phyloP scores from a whole-genome alignment of 2,113 vertebrate genomes.

The Ia io region DNA sequence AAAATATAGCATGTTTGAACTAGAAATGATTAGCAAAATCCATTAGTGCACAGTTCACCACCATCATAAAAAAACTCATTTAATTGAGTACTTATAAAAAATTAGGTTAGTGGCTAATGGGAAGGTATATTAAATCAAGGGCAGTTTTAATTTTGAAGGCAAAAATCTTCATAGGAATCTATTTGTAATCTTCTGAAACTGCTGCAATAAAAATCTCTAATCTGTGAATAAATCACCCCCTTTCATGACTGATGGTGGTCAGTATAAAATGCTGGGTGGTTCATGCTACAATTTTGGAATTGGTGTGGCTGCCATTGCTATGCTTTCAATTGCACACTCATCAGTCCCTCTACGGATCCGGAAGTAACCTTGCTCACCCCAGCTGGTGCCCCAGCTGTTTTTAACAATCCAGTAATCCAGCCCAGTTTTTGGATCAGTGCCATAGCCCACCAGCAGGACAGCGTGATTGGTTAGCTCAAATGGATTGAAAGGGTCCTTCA shows the following conservation, averaged over 20 bases:
- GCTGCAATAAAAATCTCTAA: background rate
- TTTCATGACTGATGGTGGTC: background rate
- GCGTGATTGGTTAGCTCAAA: conserved; percentile 97
- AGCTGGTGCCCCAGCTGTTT: conserved; percentile 93
- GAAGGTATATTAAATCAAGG: background rate
- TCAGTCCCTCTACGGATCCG: conserved; percentile 92
- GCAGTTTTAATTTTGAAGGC: conserved; percentile 39
- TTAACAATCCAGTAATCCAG: conserved; percentile 96
- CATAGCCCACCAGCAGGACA: conserved; percentile 94
- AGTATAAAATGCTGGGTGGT: background rate
- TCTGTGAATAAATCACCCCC: background rate
- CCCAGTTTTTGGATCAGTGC: conserved; percentile 84
- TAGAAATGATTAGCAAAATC: conserved; percentile 35
- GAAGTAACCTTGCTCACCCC: conserved; percentile 96
- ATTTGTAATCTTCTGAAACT: background rate
- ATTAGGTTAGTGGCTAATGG: background rate
- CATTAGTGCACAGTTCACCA: background rate
- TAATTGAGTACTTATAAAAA: background rate
- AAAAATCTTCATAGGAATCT: background rate
- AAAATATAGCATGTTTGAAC: background rate
- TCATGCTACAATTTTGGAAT: conserved; percentile 85
- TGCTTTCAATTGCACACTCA: conserved; percentile 96
- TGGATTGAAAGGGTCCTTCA: conserved; percentile 89
- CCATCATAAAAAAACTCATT: background rate
- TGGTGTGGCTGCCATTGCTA: conserved; percentile 89